Percentiles rank a stretch among this genome's conserved stretches.
Evolutionary conservation across 92 coral and sea anemone genomes (phyloP).

Genomic region (Phenganax subtilis): DNA sequence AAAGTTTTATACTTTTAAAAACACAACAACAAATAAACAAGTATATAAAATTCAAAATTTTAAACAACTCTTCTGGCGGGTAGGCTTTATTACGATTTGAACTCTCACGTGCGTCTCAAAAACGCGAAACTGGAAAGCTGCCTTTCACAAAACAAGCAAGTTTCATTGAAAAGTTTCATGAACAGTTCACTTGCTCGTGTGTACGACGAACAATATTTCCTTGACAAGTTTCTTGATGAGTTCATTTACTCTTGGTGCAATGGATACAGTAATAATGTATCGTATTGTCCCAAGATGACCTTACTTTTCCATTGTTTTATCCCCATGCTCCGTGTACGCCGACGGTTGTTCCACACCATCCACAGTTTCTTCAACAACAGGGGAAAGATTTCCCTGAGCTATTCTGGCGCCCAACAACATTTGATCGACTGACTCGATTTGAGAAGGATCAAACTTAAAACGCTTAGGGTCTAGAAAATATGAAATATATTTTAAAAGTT

Average conservation of each 20-base stretch:
- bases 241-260: background rate
- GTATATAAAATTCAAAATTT: no score
- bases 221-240: no score
- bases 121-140: background rate
- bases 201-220: no score
- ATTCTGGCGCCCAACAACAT: constrained; percentile 94
- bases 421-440: constrained; percentile 66
- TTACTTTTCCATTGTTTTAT: constrained; percentile 58
- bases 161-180: no score
- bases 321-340: constrained; percentile 52
- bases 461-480: constrained; percentile 13
- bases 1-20: no score
- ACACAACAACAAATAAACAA: no score
- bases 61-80: no score
- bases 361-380: constrained; percentile 85
- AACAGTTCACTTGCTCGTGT: no score
- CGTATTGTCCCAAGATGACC: background rate
- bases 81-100: no score
- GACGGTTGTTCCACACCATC: constrained; percentile 60
- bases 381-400: constrained; percentile 71
- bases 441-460: constrained; percentile 33
- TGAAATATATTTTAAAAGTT: background rate
- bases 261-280: background rate
- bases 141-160: background rate
- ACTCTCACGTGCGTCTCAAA: background rate